Base-by-base conservation (phyloP, 2,888 invertebrate genomes). In the Scaptomyza polygonia region DNA sequence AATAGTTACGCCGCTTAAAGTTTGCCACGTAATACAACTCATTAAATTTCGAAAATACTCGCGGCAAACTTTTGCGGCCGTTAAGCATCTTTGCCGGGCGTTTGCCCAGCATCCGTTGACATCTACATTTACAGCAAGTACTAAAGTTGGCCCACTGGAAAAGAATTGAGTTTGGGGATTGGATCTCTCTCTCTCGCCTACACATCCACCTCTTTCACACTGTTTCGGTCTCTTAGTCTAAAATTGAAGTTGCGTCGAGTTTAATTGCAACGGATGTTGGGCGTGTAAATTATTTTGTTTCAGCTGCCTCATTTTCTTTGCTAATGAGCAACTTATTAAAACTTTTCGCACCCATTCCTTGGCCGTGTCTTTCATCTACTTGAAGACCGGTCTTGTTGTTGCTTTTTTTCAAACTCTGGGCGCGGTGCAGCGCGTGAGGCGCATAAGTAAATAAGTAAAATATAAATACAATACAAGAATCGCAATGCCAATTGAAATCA, bases 281-380 rank as follows among this genome's bases (percentile, higher is more conserved):
- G 77, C 80, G 77, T 86, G 84, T 86, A 86, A 86, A 85, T 86
- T 85, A 86, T 86, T 86, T 84, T 84, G 86, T 78, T 71, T 66
- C 63, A 42, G 42, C 64, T 68, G 76, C 72, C 80, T 75, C 77
- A 72, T 84, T 85, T 85, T 81, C 85, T 75, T 39, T 78, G 85
- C 79, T 86, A 86, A 86, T 86, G 85, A 86, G 84, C 75, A 77
- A 80, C 80, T 82, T 86, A 86, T 85, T 86, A 85, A 85, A 83
- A 84, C 67, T 79, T 79, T 72, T 57, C 44, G 29, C 53, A 47
- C 52, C 43, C 39, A 14, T 16, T 49, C 52, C 54, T 7, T 1
- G 6, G 1, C 12, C 5, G 12, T 12, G 1, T 7, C 43, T 36
- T 43, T n/a, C 48, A 21, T 21, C 57, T 61, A 43, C 57, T 61